Evolutionary conservation across 2,797 vertebrate species (phyloP).

Genomic region (Hemibagrus guttatus): DNA sequence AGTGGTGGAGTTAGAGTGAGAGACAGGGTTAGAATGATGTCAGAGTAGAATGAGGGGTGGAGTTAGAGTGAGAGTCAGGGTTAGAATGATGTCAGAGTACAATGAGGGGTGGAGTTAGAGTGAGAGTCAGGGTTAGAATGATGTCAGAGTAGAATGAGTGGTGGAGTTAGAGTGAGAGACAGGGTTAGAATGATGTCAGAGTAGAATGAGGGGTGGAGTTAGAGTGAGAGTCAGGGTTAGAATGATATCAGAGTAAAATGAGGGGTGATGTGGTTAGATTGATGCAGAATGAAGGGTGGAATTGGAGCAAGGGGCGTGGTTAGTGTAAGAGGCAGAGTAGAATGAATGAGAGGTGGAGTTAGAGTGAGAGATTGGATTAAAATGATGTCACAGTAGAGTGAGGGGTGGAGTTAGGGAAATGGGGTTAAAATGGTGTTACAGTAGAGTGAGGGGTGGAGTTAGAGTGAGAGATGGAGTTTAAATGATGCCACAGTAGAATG

Average conservation of each 20-base stretch:
- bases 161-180: too few relatives aligned
- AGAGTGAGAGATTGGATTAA: not conserved
- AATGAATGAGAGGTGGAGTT: not conserved
- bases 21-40: too few relatives aligned
- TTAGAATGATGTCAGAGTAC: too few relatives aligned
- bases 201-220: not conserved
- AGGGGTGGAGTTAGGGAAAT: not conserved
- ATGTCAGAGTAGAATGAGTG: not conserved
- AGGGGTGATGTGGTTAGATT: too few relatives aligned
- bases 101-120: too few relatives aligned
- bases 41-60: too few relatives aligned
- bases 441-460: not conserved
- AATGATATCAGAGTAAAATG: not conserved
- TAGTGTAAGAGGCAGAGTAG: not conserved
- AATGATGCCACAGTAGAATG: not conserved
- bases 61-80: too few relatives aligned
- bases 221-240: not conserved
- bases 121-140: too few relatives aligned
- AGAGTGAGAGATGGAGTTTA: not conserved
- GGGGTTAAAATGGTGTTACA: too few relatives aligned
- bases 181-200: not conserved
- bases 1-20: too few relatives aligned
- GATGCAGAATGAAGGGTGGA: not conserved
- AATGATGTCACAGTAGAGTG: too few relatives aligned
- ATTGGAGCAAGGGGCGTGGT: not conserved